phyloP scores from a whole-genome alignment of 2,888 invertebrate species.

The Eugnorisma glareosa region DNA sequence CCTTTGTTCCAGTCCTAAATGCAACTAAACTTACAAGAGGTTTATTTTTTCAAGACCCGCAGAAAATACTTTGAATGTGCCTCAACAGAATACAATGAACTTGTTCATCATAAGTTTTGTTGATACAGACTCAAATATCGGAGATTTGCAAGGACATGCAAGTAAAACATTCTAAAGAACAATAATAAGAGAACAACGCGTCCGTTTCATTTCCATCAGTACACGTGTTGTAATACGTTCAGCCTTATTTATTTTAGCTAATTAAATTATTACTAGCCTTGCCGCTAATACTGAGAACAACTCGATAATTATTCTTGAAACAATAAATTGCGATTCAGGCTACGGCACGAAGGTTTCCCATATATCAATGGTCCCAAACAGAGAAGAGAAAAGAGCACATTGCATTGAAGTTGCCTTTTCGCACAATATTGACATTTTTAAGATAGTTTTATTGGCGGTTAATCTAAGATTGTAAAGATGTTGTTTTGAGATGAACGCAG shows the following conservation, averaged over 20 bases:
- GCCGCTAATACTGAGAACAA: constrained; percentile 24
- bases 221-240: constrained; percentile 41
- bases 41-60: not conserved
- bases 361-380: not conserved
- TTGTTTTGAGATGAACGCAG: constrained; percentile 7
- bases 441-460: constrained; percentile 23
- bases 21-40: not conserved
- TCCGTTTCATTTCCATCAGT: constrained; percentile 50
- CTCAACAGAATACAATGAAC: not conserved
- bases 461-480: constrained; percentile 41
- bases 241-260: constrained; percentile 51
- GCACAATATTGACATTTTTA: constrained; percentile 15
- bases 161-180: constrained; percentile 57
- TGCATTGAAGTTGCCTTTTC: constrained; percentile 5
- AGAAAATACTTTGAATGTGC: not conserved
- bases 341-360: not conserved
- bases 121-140: constrained; percentile 32
- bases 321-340: constrained; percentile 15
- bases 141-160: constrained; percentile 58
- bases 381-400: not conserved
- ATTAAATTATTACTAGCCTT: constrained; percentile 56
- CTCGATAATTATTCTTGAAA: constrained; percentile 22
- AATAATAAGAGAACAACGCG: constrained; percentile 50
- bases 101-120: not conserved
- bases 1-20: not conserved